Evolutionary conservation across 2,888 invertebrate species (phyloP), one percentile per base, ranked within the genome.

Genomic region (Aporophyla nigra): DNA sequence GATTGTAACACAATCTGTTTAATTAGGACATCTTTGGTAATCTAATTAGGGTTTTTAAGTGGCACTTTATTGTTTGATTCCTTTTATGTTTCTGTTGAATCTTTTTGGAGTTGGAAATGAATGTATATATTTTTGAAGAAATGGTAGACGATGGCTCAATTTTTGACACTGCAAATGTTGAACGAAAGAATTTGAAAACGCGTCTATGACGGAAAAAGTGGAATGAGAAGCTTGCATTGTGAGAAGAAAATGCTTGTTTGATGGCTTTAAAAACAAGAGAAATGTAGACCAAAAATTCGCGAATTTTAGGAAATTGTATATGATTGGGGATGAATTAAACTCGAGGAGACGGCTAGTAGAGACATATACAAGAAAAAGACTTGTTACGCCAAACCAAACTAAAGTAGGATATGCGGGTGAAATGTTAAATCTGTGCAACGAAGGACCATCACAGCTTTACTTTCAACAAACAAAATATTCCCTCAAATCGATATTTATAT

Each of bases 1-100:
- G 70, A 86, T 82, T 86, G 82, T 81, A 70, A 80, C 71, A 87
- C 83, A 88, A 88, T 87, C 74, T 87, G 76, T 71, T 81, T 80
- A 80, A 88, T 88, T 88, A 83, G 81, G 69, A 84, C 72, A 76
- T 86, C 74, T 82, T 83, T 80, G 43, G 65, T 84, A 74, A 88
- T 84, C 74, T 74, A 77, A 86, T 88, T 79, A 83, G 19, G 67
- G 49, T 33, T 27, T 66, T 74, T 79, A 82, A 84, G 78, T 72
- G 72, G 51, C 24, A 70, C 65, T 72, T 80, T 82, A 66, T 86
- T 82, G 21, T 74, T 77, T 80, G n/a, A 74, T 78, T 76, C n/a
- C 21, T 59, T 67, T 71, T 33, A 65, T 61, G 24, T 71, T 72
- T 46, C 1, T 80, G 14, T 51, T 46, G 19, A 2, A 51, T n/a